Evolutionary conservation across 2,888 invertebrate species (phyloP).

Genomic region (Conistra vaccinii): DNA sequence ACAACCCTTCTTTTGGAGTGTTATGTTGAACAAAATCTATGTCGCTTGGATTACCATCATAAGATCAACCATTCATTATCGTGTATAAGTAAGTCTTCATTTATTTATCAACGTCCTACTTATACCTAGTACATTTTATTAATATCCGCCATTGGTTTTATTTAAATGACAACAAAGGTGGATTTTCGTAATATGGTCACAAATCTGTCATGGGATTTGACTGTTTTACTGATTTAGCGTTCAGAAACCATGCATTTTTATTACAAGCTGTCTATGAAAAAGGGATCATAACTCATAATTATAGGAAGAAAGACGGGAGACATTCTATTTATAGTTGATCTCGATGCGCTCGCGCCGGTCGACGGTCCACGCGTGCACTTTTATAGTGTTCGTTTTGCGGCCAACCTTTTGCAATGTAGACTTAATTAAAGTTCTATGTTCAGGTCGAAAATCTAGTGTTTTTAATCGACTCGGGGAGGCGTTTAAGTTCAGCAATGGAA

Average conservation of each 20-base stretch:
- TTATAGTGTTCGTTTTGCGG: conserved; percentile 50
- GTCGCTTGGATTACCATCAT: background rate
- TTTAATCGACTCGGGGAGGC: background rate
- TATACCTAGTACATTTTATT: background rate
- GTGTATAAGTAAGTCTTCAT: background rate
- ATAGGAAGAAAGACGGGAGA: conserved; percentile 52
- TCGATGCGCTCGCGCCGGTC: conserved; percentile 40
- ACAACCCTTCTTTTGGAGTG: conserved; percentile 1
- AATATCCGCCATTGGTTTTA: background rate
- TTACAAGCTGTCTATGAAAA: background rate
- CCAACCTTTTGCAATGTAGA: conserved; percentile 34
- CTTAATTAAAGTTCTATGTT: conserved; percentile 47
- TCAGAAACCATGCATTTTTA: conserved; percentile 18
- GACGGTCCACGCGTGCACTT: conserved; percentile 37
- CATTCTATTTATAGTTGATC: conserved; percentile 54
- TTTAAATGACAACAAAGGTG: background rate
- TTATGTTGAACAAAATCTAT: background rate
- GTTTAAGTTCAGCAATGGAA: background rate
- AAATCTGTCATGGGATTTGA: background rate
- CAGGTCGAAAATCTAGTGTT: conserved; percentile 1
- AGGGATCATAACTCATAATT: conserved; percentile 48
- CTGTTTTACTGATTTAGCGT: background rate
- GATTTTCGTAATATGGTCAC: background rate
- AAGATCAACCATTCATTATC: background rate
- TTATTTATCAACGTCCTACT: too few species aligned